Base-by-base conservation (phyloP, 2,113 vertebrate species). In the Perca schrenkii region DNA sequence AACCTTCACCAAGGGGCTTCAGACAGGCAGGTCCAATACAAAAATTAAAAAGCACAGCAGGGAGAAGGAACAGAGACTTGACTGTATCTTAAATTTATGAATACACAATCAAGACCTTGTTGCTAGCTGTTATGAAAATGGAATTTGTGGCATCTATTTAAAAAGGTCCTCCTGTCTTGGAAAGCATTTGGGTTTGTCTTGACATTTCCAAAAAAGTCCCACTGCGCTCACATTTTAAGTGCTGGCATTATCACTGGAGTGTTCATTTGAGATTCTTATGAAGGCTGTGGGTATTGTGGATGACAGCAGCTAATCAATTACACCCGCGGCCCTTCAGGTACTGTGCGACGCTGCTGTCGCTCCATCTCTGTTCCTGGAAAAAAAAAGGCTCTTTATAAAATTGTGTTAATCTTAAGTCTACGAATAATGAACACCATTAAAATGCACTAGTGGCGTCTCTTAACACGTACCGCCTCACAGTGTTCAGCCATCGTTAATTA, bases 401-500 rank as follows among this genome's bases (percentile, higher is more conserved):
- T 13, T 1, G n/a, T 28, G 74, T 91, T 89, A 80, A 92, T 92
- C 91, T 86, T 50, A 19, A 46, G 52, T 36, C 86, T 82, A 21
- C 12, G 40, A 43, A 43, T 57, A 36, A 92, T 80, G 83, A 90
- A 92, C 79, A 52, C 31, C 8, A 7, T 70, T 22, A 89, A 80
- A 28, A 60, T 17, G 74, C 66, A 43, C 31, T 50, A 17, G 61
- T 10, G 15, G 69, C 25, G 3, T 70, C 65, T 82, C 74, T 79
- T 72, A 28, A 53, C 87, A 16, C 68, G 0, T 6, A 19, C n/a
- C 4, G 71, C 67, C 77, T 78, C 77, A 25, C 81, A 36, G 70
- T 47, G 17, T 80, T 86, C 85, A 86, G 78, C 81, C 58, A 2
- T 16, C 85, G 62, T 92, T 94, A 94, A 93, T 94, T 92, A 92